Evolutionary conservation across 2,888 invertebrate species (phyloP), one percentile per base, ranked within the genome.

Genomic region (Melieria crassipennis): DNA sequence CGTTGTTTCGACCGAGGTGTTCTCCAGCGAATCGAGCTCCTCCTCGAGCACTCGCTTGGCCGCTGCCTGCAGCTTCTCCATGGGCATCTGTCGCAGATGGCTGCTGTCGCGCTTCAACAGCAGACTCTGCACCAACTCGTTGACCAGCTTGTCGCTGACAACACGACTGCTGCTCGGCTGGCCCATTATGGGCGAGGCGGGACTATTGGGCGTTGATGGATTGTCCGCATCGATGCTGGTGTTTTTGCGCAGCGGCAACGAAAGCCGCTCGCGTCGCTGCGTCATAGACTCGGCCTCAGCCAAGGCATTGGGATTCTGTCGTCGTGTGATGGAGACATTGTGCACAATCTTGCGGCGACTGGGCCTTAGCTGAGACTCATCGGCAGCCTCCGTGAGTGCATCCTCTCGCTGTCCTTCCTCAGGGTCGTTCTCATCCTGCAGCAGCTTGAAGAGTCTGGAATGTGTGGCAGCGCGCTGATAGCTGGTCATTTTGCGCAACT

Each of bases 381-480:
- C 85, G 13, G 74, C 79, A 78, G 69, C 83, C 83, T 64, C 82
- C 7, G 69, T 67, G 4, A 69, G 57, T 7, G 47, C 71, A 9
- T 65, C 43, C 7, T 61, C 75, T 1, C 61, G 67, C 46, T 7
- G 42, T 1, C 73, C 76, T 10, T 76, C 77, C 55, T 73, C 65
- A 4, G 81, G 80, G 60, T 88, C 88, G 79, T 88, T 88, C 78
- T 90, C 91, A 63, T 91, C 90, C 82, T 91, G 91, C 42, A 93
- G 83, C 11, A 93, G 84, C 78, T 90, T 90, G 78, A 91, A 92
- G 30, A 93, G 86, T 75, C 93, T 88, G 58, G 92, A 92, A 85
- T 93, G 93, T 55, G 93, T 93, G 52, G 92, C 90, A 4, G 92
- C 92, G 66, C 93, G 87, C 82, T 92, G 91, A 81, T 91, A 93